Evolutionary conservation across 1,140 invertebrate genomes (phyloP).

Genomic region (Tetranychus urticae): DNA sequence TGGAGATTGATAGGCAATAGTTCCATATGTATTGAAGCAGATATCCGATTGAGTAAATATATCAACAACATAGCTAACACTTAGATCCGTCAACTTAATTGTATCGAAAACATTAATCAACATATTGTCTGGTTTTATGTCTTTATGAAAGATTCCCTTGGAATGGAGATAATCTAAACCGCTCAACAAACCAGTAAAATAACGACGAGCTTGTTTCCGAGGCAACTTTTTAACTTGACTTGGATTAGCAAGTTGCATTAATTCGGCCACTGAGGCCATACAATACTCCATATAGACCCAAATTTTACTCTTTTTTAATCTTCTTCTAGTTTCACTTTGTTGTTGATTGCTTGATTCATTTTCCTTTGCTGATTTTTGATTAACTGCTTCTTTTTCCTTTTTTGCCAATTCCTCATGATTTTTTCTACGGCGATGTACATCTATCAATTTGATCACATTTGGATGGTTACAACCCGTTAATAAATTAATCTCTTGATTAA

Average conservation of each 20-base stretch:
- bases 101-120: slow-evolving; percentile 67
- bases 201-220: slow-evolving; percentile 70
- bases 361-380: not conserved
- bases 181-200: slow-evolving; percentile 68
- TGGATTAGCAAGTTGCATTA: slow-evolving; percentile 63
- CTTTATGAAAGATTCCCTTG: slow-evolving; percentile 87
- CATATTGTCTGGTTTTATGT: slow-evolving; percentile 96
- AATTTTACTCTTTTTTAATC: slow-evolving; percentile 24
- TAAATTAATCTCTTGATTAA: not conserved
- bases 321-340: not conserved
- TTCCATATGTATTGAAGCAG: slow-evolving; percentile 67
- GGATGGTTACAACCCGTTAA: not conserved
- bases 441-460: not conserved
- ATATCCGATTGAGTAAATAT: slow-evolving; percentile 11
- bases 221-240: slow-evolving; percentile 54
- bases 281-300: slow-evolving; percentile 44
- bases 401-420: slow-evolving; percentile 67
- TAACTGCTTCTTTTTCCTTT: slow-evolving; percentile 58
- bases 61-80: slow-evolving; percentile 51
- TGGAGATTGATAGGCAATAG: slow-evolving; percentile 93
- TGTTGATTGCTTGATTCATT: not conserved
- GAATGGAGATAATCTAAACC: slow-evolving; percentile 91
- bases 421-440: slow-evolving; percentile 15
- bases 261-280: slow-evolving; percentile 47
- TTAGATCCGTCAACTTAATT: slow-evolving; percentile 94